A percentile compares a stretch with the other conserved stretches of the same genome.
phyloP scores from a whole-genome alignment of 2,888 invertebrate species.

The Erebia ligea region DNA sequence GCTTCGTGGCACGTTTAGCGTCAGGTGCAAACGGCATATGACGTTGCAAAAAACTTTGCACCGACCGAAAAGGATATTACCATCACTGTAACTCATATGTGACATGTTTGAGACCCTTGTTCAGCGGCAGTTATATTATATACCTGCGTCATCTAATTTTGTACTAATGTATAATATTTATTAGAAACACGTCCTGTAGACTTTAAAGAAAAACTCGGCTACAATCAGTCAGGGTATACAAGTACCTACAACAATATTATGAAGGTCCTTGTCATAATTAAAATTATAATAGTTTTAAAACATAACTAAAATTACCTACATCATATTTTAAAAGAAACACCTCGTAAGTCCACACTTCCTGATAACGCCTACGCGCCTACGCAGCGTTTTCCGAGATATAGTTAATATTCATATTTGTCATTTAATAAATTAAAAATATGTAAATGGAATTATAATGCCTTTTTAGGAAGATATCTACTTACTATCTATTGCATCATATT shows the following conservation, averaged over 20 bases:
- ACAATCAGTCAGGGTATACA: no score
- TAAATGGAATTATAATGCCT: background rate
- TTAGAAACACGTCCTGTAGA: background rate
- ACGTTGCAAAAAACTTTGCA: constrained; percentile 47
- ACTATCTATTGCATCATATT: background rate
- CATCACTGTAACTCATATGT: constrained; percentile 10
- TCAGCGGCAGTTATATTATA: background rate
- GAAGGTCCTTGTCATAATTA: no score
- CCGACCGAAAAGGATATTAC: constrained; percentile 42
- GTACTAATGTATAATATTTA: background rate
- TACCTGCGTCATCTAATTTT: constrained; percentile 10
- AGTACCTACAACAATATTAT: no score
- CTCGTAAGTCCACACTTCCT: constrained; percentile 53
- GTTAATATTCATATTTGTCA: constrained; percentile 11
- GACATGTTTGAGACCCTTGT: constrained; percentile 8
- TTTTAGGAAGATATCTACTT: background rate
- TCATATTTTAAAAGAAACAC: constrained; percentile 43
- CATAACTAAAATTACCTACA: background rate
- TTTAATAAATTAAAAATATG: constrained; percentile 9
- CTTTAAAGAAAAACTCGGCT: no score
- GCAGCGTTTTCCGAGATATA: background rate
- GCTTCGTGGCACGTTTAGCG: constrained; percentile 47
- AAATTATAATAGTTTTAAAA: no score
- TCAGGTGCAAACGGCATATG: constrained; percentile 70
- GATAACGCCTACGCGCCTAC: constrained; percentile 33